Conservation (phyloP, 2,797 vertebrate species). For the Danionella dracula region DNA sequence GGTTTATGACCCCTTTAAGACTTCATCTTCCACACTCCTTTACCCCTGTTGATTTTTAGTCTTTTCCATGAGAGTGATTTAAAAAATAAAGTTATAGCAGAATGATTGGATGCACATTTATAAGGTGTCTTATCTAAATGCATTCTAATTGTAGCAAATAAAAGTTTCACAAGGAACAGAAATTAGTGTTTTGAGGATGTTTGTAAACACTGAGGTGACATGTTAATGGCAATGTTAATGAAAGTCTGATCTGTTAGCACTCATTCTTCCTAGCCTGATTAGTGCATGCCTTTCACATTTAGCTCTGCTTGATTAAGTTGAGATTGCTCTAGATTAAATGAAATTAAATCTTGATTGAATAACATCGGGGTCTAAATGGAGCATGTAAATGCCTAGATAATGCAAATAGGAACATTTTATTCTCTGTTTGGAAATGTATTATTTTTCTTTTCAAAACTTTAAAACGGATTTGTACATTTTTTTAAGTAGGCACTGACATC, state of each 20-base stretch:
- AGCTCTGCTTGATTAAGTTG: slow-evolving; percentile 11
- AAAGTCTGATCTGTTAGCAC: slow-evolving; percentile 21
- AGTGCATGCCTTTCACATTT: slow-evolving; percentile 4
- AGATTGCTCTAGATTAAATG: slow-evolving; percentile 11
- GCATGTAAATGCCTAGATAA: slow-evolving; percentile 22
- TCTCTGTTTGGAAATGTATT: neutral
- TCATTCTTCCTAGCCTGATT: slow-evolving; percentile 20
- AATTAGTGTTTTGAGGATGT: slow-evolving; percentile 1
- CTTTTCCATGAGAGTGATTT: too few species aligned
- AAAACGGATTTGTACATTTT: too few species aligned
- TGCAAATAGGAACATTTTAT: slow-evolving; percentile 15
- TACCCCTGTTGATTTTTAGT: too few species aligned
- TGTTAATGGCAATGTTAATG: slow-evolving; percentile 41
- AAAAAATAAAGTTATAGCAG: slow-evolving; percentile 10
- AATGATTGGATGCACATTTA: neutral
- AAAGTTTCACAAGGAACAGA: neutral
- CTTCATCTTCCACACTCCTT: too few species aligned
- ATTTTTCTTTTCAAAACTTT: too few species aligned
- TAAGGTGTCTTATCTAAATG: slow-evolving; percentile 18
- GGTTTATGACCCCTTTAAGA: too few species aligned
- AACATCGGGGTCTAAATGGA: neutral
- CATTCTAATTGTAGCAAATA: neutral
- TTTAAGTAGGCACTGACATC: too few species aligned
- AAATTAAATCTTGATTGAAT: slow-evolving; percentile 16
- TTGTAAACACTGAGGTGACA: slow-evolving; percentile 22